Base-by-base conservation (phyloP, 2,797 vertebrate genomes). In the Alauda arvensis region DNA sequence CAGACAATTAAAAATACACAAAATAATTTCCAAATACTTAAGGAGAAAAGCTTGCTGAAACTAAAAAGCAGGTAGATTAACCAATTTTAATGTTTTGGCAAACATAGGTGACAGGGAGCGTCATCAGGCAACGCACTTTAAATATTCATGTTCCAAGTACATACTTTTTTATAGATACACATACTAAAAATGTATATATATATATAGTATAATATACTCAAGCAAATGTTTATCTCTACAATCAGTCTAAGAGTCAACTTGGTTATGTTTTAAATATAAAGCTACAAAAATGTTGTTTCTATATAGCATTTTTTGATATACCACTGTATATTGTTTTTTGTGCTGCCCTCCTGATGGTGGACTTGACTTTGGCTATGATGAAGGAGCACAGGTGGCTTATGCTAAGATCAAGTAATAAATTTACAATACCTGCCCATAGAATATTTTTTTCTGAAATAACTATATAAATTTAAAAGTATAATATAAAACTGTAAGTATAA, bases 161-260 rank as follows among this genome's bases (percentile, higher is more conserved):
- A 53, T 3, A 24, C 5, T 15, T 29, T 12, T 45, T 5, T 31
- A 25, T 6, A 63, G 3, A 52, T 3, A 60, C 3, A 29, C 7
- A 19, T 3, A 28, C 3, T 18, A 57, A n/a, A 63, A 20, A 4
- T 10, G 8, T 37, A 1, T 21, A 31, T 55, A 8, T 42, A 15
- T 46, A 21, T 26, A 42, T 8, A 57, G 10, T 17, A 31, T 34
- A 18, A 37, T 14, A 31, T 14, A 31, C 6, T 23, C 33, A 77
- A 89, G 24, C 6, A 87, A 49, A 53, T 3, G 1, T 7, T 6
- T 46, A 74, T 10, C 26, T 56, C 53, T 21, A 18, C 5, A 59
- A 3, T 6, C 4, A 2, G 1, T 9, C 34, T 26, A 13, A 37
- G 5, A 49, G 3, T 26, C 45, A 46, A 2, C 3, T 17, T 15